Evolutionary conservation across 2,888 invertebrate genomes (phyloP).

Genomic region (Drepanosiphum platanoidis): DNA sequence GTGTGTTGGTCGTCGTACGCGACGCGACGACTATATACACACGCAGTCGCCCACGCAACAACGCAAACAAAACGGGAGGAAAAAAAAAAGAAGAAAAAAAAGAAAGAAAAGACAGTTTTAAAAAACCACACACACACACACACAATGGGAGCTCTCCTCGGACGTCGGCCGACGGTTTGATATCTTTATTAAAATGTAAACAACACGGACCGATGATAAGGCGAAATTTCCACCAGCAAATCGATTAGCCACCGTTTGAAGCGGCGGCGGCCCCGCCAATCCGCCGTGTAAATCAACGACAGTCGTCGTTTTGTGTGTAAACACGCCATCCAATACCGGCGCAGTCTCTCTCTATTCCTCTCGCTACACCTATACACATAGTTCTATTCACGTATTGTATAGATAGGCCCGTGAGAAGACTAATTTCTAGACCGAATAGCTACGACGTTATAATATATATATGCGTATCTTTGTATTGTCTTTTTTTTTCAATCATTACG

Average conservation of each 20-base stretch:
- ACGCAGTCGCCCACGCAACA: slow-evolving; percentile 58
- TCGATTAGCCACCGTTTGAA: slow-evolving; percentile 61
- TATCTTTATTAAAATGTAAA: slow-evolving; percentile 62
- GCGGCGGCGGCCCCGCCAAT: slow-evolving; percentile 46
- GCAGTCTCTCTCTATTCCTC: neutral
- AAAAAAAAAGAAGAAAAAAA: neutral
- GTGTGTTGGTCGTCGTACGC: slow-evolving; percentile 20
- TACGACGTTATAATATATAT: neutral
- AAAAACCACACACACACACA: slow-evolving; percentile 16
- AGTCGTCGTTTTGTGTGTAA: slow-evolving; percentile 36
- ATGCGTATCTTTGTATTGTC: slow-evolving; percentile 26
- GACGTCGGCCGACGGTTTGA: slow-evolving; percentile 47
- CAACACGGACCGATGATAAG: slow-evolving; percentile 62
- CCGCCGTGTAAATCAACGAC: slow-evolving; percentile 60
- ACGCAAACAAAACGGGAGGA: slow-evolving; percentile 36
- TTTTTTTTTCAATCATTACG: slow-evolving; percentile 49
- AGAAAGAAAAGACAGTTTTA: slow-evolving; percentile 13
- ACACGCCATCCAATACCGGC: neutral
- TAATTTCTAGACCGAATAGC: slow-evolving; percentile 15
- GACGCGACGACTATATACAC: neutral
- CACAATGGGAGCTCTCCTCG: slow-evolving; percentile 52
- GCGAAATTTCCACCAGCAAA: slow-evolving; percentile 61
- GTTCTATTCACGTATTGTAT: neutral
- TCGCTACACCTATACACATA: too few species aligned
- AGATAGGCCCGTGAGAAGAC: slow-evolving; percentile 53